Conservation (phyloP, 1,140 invertebrate species). For the Ceratosolen solmsi region DNA sequence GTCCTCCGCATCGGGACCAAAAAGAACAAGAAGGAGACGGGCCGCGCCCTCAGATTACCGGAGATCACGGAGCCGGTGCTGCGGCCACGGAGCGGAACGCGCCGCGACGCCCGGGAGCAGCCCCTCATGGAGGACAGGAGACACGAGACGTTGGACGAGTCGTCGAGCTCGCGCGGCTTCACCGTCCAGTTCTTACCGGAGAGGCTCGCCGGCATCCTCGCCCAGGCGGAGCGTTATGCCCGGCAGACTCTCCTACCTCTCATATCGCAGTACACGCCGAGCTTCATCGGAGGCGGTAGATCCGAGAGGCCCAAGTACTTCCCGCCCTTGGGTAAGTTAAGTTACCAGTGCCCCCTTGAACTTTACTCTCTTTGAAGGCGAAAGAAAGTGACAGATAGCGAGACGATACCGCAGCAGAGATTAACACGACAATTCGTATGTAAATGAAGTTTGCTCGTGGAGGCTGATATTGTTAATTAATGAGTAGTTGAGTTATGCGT, state of each 20-base stretch:
- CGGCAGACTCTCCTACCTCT: slow-evolving; percentile 82
- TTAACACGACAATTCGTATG: too few relatives aligned
- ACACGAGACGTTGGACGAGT: slow-evolving; percentile 61
- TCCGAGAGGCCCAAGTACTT: slow-evolving; percentile 69
- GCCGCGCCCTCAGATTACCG: slow-evolving; percentile 71
- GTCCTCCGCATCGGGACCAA: slow-evolving; percentile 61
- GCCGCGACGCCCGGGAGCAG: slow-evolving; percentile 57
- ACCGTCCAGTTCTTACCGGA: slow-evolving; percentile 86
- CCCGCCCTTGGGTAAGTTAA: slow-evolving; percentile 62
- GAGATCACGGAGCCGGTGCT: slow-evolving; percentile 84
- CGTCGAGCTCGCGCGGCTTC: slow-evolving; percentile 69
- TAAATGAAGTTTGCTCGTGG: too few relatives aligned
- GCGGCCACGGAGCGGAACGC: slow-evolving; percentile 75
- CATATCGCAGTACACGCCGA: slow-evolving; percentile 84
- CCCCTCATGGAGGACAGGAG: slow-evolving; percentile 50
- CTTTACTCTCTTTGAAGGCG: neutral
- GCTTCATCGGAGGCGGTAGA: slow-evolving; percentile 64
- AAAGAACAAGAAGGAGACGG: slow-evolving; percentile 69
- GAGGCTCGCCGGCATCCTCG: slow-evolving; percentile 82
- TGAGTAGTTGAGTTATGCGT: too few relatives aligned
- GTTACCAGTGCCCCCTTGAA: neutral
- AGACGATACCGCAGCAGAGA: too few relatives aligned
- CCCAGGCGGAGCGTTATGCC: slow-evolving; percentile 86
- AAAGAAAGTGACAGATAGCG: too few relatives aligned
- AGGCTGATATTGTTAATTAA: too few relatives aligned